Percentiles rank a stretch among this genome's conserved stretches.
phyloP scores from a whole-genome alignment of 1,140 invertebrate genomes.

The Adoxophyes honmai region DNA sequence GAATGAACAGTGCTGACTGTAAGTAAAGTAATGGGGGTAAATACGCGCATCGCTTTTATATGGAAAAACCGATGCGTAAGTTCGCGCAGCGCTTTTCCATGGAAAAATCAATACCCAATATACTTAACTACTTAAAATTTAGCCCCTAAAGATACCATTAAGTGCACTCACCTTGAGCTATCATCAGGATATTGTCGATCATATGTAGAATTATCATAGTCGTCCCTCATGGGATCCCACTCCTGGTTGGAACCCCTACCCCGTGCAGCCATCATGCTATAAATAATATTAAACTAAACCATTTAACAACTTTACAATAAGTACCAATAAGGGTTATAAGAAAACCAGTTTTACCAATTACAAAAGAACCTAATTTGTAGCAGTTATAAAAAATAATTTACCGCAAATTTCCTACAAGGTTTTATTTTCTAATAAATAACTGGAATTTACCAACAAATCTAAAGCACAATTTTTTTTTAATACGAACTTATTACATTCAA shows the following conservation, averaged over 20 bases:
- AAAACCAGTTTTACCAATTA: neutral
- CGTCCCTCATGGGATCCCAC: slow-evolving; percentile 49
- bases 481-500: neutral
- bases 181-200: slow-evolving; percentile 45
- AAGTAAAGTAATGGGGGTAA: no score
- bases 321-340: neutral
- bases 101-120: no score
- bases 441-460: slow-evolving; percentile 5
- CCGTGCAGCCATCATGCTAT: slow-evolving; percentile 34
- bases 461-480: slow-evolving; percentile 14
- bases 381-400: no score
- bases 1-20: no score
- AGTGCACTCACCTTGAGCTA: slow-evolving; percentile 28
- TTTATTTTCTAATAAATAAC: no score
- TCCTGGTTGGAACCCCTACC: slow-evolving; percentile 29
- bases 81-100: no score
- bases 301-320: no score
- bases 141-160: no score
- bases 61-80: no score
- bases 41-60: no score
- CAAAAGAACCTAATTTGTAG: no score
- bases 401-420: no score
- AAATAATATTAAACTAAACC: slow-evolving; percentile 14
- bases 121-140: neutral
- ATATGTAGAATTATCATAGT: slow-evolving; percentile 40